Evolutionary conservation across 2,797 vertebrate genomes (phyloP).

Genomic region (Urocyon cinereoargenteus): DNA sequence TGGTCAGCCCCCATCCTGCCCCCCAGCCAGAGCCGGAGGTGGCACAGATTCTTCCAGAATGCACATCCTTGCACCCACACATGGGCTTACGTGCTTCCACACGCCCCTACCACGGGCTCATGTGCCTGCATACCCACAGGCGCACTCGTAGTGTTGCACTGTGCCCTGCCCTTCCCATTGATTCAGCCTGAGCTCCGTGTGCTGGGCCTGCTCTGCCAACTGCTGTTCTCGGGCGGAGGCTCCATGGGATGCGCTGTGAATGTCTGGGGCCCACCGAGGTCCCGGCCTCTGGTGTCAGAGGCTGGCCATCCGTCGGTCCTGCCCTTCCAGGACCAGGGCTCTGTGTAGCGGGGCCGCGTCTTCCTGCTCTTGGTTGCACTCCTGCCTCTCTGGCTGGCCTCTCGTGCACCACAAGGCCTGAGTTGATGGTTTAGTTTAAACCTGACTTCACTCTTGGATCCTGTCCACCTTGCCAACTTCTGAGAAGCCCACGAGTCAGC

Average conservation of each 20-base stretch:
- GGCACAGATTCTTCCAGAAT: neutral
- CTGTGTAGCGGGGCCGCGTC: neutral
- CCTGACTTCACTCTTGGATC: neutral
- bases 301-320: neutral
- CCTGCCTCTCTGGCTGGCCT: neutral
- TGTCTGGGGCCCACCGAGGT: too few relatives aligned
- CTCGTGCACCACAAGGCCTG: neutral
- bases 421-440: neutral
- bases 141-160: fast-evolving
- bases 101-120: fast-evolving
- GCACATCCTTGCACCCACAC: neutral
- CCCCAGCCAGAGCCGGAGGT: neutral
- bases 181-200: too few relatives aligned
- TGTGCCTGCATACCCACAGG: neutral
- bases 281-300: neutral
- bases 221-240: neutral
- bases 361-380: too few relatives aligned
- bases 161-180: too few relatives aligned
- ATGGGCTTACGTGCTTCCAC: too few relatives aligned
- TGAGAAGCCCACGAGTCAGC: neutral
- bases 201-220: neutral
- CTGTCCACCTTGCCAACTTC: neutral
- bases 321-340: neutral
- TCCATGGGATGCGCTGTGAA: fast-evolving
- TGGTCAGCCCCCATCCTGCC: too few relatives aligned